Conservation (phyloP, 2,888 invertebrate genomes). For the Philereme transversata region DNA sequence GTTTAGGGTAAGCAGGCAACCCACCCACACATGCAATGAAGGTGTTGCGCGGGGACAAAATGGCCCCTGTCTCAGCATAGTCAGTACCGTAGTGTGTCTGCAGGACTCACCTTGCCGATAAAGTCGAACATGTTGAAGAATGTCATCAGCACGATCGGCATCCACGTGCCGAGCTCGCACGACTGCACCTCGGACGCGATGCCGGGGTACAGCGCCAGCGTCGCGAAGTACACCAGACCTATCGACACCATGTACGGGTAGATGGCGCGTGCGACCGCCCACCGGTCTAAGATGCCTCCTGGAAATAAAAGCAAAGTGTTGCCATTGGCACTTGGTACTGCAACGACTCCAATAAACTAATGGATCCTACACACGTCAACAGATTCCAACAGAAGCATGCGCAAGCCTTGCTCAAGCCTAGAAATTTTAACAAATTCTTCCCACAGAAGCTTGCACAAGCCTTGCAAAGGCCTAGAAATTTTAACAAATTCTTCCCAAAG, state of each 20-base stretch:
- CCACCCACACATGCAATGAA: too few species aligned
- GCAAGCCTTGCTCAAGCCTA: too few species aligned
- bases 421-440: too few species aligned
- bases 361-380: too few species aligned
- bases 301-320: slow-evolving; percentile 35
- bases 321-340: too few species aligned
- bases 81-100: neutral
- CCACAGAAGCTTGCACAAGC: too few species aligned
- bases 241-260: slow-evolving; percentile 97
- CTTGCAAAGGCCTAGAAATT: too few species aligned
- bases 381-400: too few species aligned
- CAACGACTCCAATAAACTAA: too few species aligned
- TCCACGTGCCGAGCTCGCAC: slow-evolving; percentile 93
- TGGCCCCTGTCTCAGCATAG: neutral
- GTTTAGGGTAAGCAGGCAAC: too few species aligned
- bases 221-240: slow-evolving; percentile 94
- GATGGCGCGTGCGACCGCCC: slow-evolving; percentile 92
- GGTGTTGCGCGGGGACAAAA: too few species aligned
- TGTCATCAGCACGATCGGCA: slow-evolving; percentile 96
- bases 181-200: slow-evolving; percentile 95
- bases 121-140: slow-evolving; percentile 94
- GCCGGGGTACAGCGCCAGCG: slow-evolving; percentile 94
- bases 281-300: slow-evolving; percentile 89
- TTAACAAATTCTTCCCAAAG: too few species aligned
- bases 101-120: slow-evolving; percentile 87